These are phyloP conservation scores for Agrochola lota DNA, from an alignment of 2,888 invertebrate species.

Conservation along the genomic window DNA sequence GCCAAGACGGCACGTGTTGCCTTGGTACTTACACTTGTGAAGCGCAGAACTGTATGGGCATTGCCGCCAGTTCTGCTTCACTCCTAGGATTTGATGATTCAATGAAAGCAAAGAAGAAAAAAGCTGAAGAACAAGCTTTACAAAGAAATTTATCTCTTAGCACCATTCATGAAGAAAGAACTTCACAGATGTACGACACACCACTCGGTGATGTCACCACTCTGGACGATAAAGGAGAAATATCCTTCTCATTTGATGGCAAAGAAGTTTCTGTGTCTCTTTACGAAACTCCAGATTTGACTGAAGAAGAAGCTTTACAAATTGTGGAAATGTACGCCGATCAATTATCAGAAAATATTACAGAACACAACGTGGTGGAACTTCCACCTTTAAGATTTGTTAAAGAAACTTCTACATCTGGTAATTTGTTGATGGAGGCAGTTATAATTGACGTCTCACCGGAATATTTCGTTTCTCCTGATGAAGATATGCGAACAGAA, in stretches of 20 bases:
- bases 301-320: slow-evolving; percentile 97
- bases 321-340: slow-evolving; percentile 98
- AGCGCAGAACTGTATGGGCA: slow-evolving; percentile 97
- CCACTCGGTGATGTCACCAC: slow-evolving; percentile 94
- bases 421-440: slow-evolving; percentile 97
- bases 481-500: slow-evolving; percentile 96
- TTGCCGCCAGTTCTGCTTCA: slow-evolving; percentile 96
- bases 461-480: slow-evolving; percentile 94
- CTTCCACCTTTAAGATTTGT: slow-evolving; percentile 96
- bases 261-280: slow-evolving; percentile 97
- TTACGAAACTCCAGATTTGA: slow-evolving; percentile 97
- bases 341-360: slow-evolving; percentile 96
- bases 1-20: slow-evolving; percentile 97
- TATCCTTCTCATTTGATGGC: slow-evolving; percentile 97
- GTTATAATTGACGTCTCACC: slow-evolving; percentile 97
- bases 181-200: slow-evolving; percentile 96
- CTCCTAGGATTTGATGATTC: slow-evolving; percentile 96
- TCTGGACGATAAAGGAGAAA: slow-evolving; percentile 95
- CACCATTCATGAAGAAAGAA: slow-evolving; percentile 97
- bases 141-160: slow-evolving; percentile 96
- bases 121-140: slow-evolving; percentile 88
- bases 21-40: slow-evolving; percentile 97
- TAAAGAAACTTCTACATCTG: slow-evolving; percentile 96
- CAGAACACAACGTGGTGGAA: slow-evolving; percentile 96
- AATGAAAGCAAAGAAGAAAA: slow-evolving; percentile 89